Evolutionary conservation across 2,797 vertebrate genomes (phyloP).

Genomic region (Urocyon cinereoargenteus): DNA sequence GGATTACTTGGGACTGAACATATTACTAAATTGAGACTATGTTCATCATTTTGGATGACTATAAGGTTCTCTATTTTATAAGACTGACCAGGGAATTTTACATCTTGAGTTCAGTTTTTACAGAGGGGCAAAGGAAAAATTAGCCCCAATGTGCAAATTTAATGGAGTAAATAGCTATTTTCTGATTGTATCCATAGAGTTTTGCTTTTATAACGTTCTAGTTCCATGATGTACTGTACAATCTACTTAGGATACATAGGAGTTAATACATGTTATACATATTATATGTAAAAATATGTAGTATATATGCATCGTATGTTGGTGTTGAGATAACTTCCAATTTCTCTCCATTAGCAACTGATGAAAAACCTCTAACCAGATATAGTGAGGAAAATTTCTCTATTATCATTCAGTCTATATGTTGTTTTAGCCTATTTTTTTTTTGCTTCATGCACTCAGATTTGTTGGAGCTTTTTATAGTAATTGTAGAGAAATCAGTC

Average conservation of each 20-base stretch:
- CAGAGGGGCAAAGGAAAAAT: background rate
- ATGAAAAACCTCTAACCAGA: background rate
- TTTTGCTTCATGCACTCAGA: background rate
- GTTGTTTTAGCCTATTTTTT: background rate
- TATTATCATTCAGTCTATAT: background rate
- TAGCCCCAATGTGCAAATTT: background rate
- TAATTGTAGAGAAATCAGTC: background rate
- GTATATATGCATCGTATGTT: background rate
- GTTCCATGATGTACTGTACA: background rate
- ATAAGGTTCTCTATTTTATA: background rate
- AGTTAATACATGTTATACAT: background rate
- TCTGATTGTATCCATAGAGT: background rate
- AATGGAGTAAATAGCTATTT: background rate
- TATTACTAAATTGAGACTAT: background rate
- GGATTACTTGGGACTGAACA: background rate
- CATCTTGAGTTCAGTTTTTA: background rate
- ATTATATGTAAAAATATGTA: background rate
- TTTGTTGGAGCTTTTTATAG: background rate
- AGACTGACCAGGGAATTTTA: background rate
- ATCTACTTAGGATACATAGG: background rate
- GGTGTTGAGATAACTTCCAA: background rate
- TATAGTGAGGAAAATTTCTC: background rate
- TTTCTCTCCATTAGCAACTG: background rate
- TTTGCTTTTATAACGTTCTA: background rate
- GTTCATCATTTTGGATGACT: constrained; percentile 8